These are phyloP conservation scores for Stomatorhinus ivindoensis DNA, from an alignment of 2,113 vertebrate genomes.

Conservation along the genomic window DNA sequence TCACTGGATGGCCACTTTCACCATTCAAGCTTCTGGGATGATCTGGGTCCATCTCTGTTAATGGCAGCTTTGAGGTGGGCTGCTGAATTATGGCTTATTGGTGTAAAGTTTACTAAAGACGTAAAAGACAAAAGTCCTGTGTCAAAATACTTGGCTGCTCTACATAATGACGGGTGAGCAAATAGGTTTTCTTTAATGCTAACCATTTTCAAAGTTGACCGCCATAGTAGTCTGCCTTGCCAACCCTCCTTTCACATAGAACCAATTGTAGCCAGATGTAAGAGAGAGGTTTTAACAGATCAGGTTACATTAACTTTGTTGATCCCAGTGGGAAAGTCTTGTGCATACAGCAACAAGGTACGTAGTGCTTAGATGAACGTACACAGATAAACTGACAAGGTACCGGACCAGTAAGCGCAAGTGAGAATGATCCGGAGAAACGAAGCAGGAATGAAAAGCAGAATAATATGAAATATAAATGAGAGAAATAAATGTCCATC, in stretches of 20 bases:
- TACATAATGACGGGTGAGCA: slow-evolving; percentile 22
- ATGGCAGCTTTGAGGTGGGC: neutral
- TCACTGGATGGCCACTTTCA: neutral
- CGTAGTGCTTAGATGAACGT: neutral
- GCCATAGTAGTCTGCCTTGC: neutral
- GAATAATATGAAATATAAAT: neutral
- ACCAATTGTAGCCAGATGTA: neutral
- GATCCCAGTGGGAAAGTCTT: neutral
- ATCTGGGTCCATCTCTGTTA: neutral
- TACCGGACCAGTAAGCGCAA: neutral
- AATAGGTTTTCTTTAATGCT: slow-evolving; percentile 7
- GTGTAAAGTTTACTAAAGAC: slow-evolving; percentile 11
- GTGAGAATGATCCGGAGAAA: neutral
- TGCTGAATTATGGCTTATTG: neutral
- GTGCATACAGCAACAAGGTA: neutral
- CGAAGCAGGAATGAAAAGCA: too few species aligned
- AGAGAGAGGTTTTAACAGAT: neutral
- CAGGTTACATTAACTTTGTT: neutral
- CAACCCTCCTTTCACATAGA: neutral
- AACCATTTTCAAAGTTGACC: neutral
- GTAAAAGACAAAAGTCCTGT: neutral
- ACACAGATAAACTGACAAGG: neutral
- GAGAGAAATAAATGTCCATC: neutral
- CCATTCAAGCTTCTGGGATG: too few species aligned
- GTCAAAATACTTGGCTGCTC: slow-evolving; percentile 7